Base-by-base conservation (phyloP, 64 coral and sea anemone genomes). In the Stichodactyla helianthus region DNA sequence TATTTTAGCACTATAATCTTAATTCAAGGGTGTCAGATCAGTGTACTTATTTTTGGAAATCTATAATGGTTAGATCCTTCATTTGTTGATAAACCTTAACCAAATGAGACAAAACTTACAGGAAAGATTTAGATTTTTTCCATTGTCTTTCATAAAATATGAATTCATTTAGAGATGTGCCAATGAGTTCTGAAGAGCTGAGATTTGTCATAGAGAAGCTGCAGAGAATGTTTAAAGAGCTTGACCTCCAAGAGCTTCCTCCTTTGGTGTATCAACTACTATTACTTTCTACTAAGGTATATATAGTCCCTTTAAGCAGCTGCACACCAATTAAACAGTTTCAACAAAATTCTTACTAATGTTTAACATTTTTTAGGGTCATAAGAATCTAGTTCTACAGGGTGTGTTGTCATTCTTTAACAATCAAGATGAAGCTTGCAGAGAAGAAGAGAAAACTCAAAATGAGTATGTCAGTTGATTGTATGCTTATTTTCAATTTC, bases 181-280 rank as follows among this genome's bases (percentile, higher is more conserved):
- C 89, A 68, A 82, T 98, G 55, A 92, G 62, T 79, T 77, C 59
- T 57, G 92, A 92, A 71, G 95, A 98, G 82, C 84, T 98, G 19
- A 67, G 61, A 9, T 98, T 98, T 98, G 95, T 94, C 14, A 98
- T 98, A 58, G 95, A 92, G 68, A 98, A 98, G 85, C 54, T 71
- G 50, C 55, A 83, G 84, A 84, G 92, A 85, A 89, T 93, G 88
- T 92, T 98, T 82, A 94, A 94, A 79, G 89, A 89, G 58, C 78
- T 99, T 53, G 93, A 99, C 28, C 77, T 95, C 35, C 89, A 99
- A 44, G 92, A 99, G 57, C 78, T 94, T 22, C 97, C 97, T 60
- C 91, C 97, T 71, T 82, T 94, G 51, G 91, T 91, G 0, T 99
- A 95, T 86, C 93, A 99, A 63, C 64, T 94, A 14, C 28, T 94